Conservation (phyloP, 2,888 invertebrate species). For the Biston betularia region DNA sequence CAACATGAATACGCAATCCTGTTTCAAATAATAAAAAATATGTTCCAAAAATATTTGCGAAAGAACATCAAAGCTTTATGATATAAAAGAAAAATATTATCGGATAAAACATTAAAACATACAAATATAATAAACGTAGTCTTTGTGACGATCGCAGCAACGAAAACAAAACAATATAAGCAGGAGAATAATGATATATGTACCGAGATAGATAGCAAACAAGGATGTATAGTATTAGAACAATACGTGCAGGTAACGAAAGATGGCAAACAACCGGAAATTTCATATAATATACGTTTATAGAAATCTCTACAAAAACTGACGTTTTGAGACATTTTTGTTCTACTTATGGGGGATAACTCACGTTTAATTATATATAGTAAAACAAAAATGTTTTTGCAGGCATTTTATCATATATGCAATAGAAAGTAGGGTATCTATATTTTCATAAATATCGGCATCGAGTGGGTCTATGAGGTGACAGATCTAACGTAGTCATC, state of each 20-base stretch:
- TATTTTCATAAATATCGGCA: too few relatives aligned
- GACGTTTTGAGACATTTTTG: neutral
- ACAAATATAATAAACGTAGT: slow-evolving; percentile 48
- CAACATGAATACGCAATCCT: slow-evolving; percentile 17
- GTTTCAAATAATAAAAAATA: slow-evolving; percentile 22
- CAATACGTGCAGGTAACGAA: neutral
- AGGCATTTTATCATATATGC: too few relatives aligned
- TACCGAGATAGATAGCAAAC: slow-evolving; percentile 15
- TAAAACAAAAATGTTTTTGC: too few relatives aligned
- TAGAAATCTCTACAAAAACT: neutral
- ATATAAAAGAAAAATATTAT: slow-evolving; percentile 50
- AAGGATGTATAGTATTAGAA: slow-evolving; percentile 4
- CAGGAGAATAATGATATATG: slow-evolving; percentile 45
- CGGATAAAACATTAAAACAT: slow-evolving; percentile 47
- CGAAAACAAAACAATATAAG: slow-evolving; percentile 49
- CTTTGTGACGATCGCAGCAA: slow-evolving; percentile 50
- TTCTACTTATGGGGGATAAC: too few relatives aligned
- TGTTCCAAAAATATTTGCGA: slow-evolving; percentile 23
- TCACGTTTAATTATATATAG: too few relatives aligned
- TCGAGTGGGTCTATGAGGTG: too few relatives aligned
- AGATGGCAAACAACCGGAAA: slow-evolving; percentile 3
- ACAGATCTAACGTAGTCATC: too few relatives aligned
- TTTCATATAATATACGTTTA: neutral
- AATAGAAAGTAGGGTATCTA: too few relatives aligned
- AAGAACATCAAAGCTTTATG: slow-evolving; percentile 48